These are phyloP conservation scores for Hirtodrosophila confusa DNA, from an alignment of 2,888 invertebrate species.

Conservation along the genomic window DNA sequence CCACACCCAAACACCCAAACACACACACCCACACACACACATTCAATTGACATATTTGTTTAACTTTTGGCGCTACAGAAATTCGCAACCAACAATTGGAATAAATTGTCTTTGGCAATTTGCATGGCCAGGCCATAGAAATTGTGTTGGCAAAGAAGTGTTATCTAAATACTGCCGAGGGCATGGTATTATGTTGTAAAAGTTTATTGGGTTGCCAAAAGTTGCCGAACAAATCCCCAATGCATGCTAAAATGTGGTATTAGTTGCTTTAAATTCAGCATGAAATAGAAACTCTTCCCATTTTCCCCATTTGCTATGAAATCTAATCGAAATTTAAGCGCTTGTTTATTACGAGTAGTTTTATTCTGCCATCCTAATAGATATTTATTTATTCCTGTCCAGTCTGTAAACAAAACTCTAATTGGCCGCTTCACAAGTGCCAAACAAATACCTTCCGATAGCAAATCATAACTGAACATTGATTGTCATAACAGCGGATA, in stretches of 20 bases:
- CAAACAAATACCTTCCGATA: conserved; percentile 65
- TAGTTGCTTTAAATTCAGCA: conserved; percentile 9
- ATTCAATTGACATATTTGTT: conserved; percentile 57
- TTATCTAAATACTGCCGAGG: conserved; percentile 40
- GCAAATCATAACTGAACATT: conserved; percentile 28
- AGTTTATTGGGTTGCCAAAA: conserved; percentile 17
- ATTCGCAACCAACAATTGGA: conserved; percentile 54
- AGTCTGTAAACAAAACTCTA: conserved; percentile 39
- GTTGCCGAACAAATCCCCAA: conserved; percentile 15
- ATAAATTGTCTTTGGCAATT: conserved; percentile 71
- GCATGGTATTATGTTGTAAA: conserved; percentile 23
- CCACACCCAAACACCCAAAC: conserved; percentile 9
- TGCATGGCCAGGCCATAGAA: conserved; percentile 56
- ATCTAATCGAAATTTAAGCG: conserved; percentile 24
- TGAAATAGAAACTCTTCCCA: neutral
- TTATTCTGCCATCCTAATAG: neutral
- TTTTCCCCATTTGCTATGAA: conserved; percentile 3
- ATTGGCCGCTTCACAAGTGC: conserved; percentile 62
- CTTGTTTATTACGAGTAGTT: conserved; percentile 24
- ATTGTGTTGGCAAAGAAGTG: conserved; percentile 28
- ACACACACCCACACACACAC: conserved; percentile 8
- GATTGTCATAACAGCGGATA: conserved; percentile 71
- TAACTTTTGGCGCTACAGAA: conserved; percentile 55
- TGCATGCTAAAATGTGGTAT: conserved; percentile 3
- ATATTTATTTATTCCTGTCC: too few relatives aligned